Percentiles rank a stretch among this genome's conserved stretches.
Evolutionary conservation across 2,113 vertebrate genomes (phyloP).

Genomic region (Cebus imitator): DNA sequence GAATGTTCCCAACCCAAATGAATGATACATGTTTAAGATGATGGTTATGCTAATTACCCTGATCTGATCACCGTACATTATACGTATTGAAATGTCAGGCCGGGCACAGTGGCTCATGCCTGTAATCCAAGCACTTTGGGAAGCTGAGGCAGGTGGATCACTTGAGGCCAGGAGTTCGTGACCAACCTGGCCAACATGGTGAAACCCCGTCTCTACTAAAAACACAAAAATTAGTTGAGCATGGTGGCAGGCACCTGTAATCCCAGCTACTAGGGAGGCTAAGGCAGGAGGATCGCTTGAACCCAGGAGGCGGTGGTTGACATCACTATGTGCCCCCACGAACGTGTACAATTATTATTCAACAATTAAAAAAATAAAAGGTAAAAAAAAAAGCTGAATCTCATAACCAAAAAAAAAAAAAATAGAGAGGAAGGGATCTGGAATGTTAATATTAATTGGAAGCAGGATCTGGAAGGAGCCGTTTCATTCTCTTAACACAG

Average conservation of each 20-base stretch:
- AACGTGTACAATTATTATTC: background rate
- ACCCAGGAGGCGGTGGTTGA: no score
- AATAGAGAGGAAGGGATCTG: background rate
- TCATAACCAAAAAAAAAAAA: background rate
- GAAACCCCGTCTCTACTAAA: no score
- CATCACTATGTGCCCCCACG: background rate
- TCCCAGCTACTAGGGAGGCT: no score
- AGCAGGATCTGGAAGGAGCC: background rate
- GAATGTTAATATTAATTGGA: background rate
- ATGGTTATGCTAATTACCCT: background rate
- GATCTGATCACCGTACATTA: background rate
- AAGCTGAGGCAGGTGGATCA: no score
- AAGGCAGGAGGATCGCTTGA: no score
- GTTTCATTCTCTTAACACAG: fast-evolving
- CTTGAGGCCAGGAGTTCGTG: no score
- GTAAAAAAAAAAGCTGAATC: background rate
- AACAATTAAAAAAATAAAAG: background rate
- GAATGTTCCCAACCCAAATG: background rate
- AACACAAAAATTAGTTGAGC: no score
- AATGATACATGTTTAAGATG: background rate
- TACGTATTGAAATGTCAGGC: background rate
- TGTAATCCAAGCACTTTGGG: no score
- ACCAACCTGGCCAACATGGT: no score
- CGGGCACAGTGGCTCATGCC: no score
- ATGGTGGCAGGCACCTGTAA: no score